A percentile compares a stretch with the other conserved stretches of the same genome.
These are phyloP conservation scores for Palloptera scutellata DNA, from an alignment of 2,888 invertebrate genomes.

Conservation along the genomic window DNA sequence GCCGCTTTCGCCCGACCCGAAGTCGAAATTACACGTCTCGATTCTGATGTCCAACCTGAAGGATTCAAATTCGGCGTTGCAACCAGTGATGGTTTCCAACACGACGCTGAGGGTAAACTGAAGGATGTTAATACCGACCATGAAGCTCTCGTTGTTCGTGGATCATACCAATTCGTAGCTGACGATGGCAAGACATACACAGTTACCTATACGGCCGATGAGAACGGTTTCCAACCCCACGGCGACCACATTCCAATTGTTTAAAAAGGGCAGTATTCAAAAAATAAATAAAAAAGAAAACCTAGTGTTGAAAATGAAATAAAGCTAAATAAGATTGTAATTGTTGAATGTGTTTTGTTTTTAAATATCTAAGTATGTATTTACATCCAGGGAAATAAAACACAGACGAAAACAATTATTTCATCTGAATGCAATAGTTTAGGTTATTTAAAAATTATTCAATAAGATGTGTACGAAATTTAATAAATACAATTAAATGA, in stretches of 20 bases:
- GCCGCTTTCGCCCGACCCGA: conserved; percentile 55
- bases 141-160: conserved; percentile 64
- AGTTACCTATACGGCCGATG: conserved; percentile 62
- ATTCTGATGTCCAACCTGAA: conserved; percentile 68
- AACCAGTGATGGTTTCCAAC: conserved; percentile 66
- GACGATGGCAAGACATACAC: conserved; percentile 68
- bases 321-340: background rate
- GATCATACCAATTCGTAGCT: conserved; percentile 66
- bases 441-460: too few relatives aligned
- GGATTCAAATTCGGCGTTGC: conserved; percentile 68
- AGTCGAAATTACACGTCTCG: conserved; percentile 48
- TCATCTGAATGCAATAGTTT: too few relatives aligned
- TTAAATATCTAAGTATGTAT: background rate
- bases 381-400: too few relatives aligned
- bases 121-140: conserved; percentile 66
- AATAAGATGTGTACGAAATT: too few relatives aligned
- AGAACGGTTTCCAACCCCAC: conserved; percentile 60
- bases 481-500: too few relatives aligned
- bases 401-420: too few relatives aligned
- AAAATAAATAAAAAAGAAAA: conserved; percentile 4
- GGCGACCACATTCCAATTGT: conserved; percentile 64
- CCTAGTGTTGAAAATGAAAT: background rate
- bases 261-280: conserved; percentile 18
- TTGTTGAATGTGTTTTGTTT: background rate
- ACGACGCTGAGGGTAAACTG: conserved; percentile 65